phyloP scores from a whole-genome alignment of 2,113 vertebrate genomes.

The Chionomys nivalis region DNA sequence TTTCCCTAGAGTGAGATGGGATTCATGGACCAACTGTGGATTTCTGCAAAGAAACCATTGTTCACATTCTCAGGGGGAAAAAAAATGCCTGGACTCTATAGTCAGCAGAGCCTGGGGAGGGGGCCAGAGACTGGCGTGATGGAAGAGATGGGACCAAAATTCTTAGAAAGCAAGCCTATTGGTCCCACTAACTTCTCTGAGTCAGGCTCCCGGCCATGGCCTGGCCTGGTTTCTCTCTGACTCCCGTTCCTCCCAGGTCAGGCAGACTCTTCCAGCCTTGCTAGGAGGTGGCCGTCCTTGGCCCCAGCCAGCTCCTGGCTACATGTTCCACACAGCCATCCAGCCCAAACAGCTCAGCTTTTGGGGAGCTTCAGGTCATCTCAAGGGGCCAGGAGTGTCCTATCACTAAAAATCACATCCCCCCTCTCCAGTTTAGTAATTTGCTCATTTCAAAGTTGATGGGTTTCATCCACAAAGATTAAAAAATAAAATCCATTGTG shows the following conservation, averaged over 20 bases:
- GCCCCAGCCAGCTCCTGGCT: not conserved
- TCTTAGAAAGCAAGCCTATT: not conserved
- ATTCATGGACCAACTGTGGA: not conserved
- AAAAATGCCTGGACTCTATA: not conserved
- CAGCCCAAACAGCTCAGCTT: slow-evolving; percentile 5
- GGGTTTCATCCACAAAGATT: slow-evolving; percentile 27
- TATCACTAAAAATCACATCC: not conserved
- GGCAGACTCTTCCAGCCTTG: not conserved
- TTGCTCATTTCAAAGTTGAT: slow-evolving; percentile 52
- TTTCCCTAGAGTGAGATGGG: slow-evolving; percentile 2
- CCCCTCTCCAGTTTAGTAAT: slow-evolving; percentile 16
- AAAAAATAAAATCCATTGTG: slow-evolving; percentile 22
- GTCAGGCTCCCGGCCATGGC: not conserved
- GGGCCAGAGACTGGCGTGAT: not conserved
- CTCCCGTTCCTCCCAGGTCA: not conserved
- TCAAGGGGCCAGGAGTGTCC: slow-evolving; percentile 25
- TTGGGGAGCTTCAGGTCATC: not conserved
- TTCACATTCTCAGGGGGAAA: slow-evolving; percentile 58
- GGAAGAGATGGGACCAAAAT: not conserved
- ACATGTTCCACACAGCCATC: not conserved
- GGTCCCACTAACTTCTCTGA: slow-evolving; percentile 25
- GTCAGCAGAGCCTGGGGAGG: not conserved
- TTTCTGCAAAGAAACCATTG: slow-evolving; percentile 44
- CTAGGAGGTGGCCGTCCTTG: slow-evolving; percentile 8
- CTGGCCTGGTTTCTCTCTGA: not conserved